Evolutionary conservation across 2,113 vertebrate species (phyloP).

Genomic region (Ciconia maguari): DNA sequence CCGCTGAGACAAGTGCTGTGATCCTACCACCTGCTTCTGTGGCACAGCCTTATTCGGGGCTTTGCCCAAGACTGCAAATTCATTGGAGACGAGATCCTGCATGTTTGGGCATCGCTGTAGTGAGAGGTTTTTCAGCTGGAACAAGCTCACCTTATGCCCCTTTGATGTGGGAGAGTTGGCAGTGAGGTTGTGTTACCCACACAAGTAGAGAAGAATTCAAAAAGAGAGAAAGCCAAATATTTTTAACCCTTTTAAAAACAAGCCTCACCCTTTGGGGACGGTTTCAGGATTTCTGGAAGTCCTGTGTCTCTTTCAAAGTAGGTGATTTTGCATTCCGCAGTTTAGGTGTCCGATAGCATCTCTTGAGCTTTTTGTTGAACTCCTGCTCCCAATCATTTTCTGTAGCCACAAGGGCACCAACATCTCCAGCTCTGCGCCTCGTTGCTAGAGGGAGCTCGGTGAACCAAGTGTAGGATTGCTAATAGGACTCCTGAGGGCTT

Average conservation of each 20-base stretch:
- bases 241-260: neutral
- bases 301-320: neutral
- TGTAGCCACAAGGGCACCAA: neutral
- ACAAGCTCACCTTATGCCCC: neutral
- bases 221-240: neutral
- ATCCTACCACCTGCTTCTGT: neutral
- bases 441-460: neutral
- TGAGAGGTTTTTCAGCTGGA: neutral
- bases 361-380: neutral
- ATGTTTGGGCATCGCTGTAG: neutral
- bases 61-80: neutral
- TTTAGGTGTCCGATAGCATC: neutral
- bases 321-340: neutral
- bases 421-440: neutral
- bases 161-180: neutral
- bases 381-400: neutral
- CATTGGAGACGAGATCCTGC: neutral
- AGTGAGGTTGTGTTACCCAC: neutral
- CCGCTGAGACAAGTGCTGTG: neutral
- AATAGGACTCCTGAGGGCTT: neutral
- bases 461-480: rapidly evolving
- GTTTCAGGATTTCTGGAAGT: neutral
- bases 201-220: neutral
- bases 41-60: neutral
- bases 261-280: neutral